Base-by-base conservation (phyloP, 2,113 vertebrate species). In the Poecilia latipinna region DNA sequence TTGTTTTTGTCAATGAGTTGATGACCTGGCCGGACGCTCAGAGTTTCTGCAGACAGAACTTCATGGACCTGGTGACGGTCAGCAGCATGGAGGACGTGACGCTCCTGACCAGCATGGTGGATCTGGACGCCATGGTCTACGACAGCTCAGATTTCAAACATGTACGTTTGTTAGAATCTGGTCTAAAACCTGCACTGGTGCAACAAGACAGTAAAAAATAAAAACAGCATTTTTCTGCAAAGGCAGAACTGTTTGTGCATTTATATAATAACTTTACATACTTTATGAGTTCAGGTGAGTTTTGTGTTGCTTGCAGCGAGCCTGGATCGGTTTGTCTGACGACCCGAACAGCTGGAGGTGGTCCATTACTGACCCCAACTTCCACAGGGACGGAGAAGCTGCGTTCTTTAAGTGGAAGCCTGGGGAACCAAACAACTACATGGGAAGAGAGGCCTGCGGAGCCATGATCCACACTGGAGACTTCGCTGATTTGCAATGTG, bases 71-170 rank as follows among this genome's bases (percentile, higher is more conserved):
- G 54, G 37, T 37, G 10, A n/a, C 24, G 0, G 0, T 72, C 15
- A 1, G 26, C 28, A 44, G 12, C 28, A 15, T 8, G 17, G 64
- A 51, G 4, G 77, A 78, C 4, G 0, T 72, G 35, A 42, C 1
- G 8, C 12, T 5, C 8, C 66, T 76, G 66, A 51, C 4, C 1
- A 0, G 0, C 10, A 44, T 44, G 51, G 29, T 35, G 8, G 22
- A 70, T 10, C 5, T 4, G 6, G 35, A 22, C 31, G 15, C 13
- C 10, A 63, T 69, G 74, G 7, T 26, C 28, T 26, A 44, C 24
- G 0, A 0, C 11, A 0, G 0, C 19, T 0, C 0, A 6, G 44
- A 48, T 19, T 19, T 2, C 24, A 1, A 65, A 13, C 0, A 13
- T 13, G 60, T 76, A 68, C 12, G 48, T 39, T 12, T 39, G 44